Evolutionary conservation across 2,888 invertebrate species (phyloP).

Genomic region (Antitype chi): DNA sequence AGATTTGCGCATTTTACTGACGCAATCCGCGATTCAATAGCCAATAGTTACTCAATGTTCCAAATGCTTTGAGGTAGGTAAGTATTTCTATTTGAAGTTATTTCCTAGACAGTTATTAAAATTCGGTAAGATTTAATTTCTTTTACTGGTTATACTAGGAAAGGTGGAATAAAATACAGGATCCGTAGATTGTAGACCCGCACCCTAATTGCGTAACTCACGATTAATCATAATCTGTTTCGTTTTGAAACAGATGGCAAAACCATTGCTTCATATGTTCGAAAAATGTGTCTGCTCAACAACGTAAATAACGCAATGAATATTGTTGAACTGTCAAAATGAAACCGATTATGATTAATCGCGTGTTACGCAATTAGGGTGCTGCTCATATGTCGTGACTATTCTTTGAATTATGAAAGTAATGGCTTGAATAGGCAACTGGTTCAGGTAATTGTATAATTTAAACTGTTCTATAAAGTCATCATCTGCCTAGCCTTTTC

Average conservation of each 20-base stretch:
- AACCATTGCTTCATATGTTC: too few relatives aligned
- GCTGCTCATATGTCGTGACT: not conserved
- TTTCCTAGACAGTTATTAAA: not conserved
- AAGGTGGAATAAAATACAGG: not conserved
- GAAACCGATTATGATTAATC: too few relatives aligned
- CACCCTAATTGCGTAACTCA: too few relatives aligned
- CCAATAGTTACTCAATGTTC: constrained; percentile 15
- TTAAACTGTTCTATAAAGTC: not conserved
- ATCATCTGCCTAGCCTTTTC: too few relatives aligned
- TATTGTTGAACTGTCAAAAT: too few relatives aligned
- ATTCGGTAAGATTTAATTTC: not conserved
- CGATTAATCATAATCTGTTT: too few relatives aligned
- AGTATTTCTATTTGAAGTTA: constrained; percentile 5
- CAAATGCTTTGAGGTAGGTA: not conserved
- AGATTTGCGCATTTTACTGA: constrained; percentile 63
- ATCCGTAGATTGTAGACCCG: not conserved
- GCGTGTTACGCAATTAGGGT: too few relatives aligned
- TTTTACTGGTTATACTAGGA: not conserved
- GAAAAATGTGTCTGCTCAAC: too few relatives aligned
- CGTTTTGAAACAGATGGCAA: too few relatives aligned
- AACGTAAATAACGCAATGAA: too few relatives aligned
- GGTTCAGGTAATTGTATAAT: not conserved
- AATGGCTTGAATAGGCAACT: not conserved
- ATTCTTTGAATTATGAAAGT: not conserved
- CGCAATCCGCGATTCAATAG: constrained; percentile 51